Base-by-base conservation (phyloP, 2,797 vertebrate genomes). In the Kryptolebias ocellatus region DNA sequence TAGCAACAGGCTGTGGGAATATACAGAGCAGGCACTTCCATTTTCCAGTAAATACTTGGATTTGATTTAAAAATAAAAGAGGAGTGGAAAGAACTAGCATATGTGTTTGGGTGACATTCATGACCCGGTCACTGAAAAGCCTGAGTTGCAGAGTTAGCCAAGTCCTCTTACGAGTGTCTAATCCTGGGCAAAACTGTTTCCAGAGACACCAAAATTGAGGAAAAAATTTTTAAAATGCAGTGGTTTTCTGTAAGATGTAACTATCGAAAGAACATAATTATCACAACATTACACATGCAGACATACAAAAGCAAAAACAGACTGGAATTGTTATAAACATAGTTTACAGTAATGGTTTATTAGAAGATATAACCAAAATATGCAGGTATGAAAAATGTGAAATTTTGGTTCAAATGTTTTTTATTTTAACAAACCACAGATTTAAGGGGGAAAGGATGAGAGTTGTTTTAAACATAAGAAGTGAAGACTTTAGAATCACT, bases 21-120 rank as follows among this genome's bases (percentile, higher is more conserved):
- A 80, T 31, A 71, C 64, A 82, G 63, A 78, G 15, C 72, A 84
- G 74, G 12, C 69, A 27, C 42, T 29, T 24, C 18, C 7, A 28
- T 53, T 54, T 62, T 60, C 59, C 57, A 72, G 63, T 56, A 73
- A 67, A 68, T 27, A 18, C 50, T 49, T 45, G 20, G 52, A 58
- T 63, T 46, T 50, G 28, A 71, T 74, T 70, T 68, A 52, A 57
- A 34, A 34, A 34, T 34, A 65, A 46, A 52, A n/a, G 71, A 34
- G 1, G 15, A 57, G 5, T 45, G 54, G 59, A 68, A 53, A 57
- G 29, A 44, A 39, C 49, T 46, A 45, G 6, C 27, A 11, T 59
- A n/a, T 53, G 42, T 39, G 24, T 59, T 60, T 37, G 49, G 24
- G 39, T 61, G 24, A 63, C 4, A 1, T 39, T 53, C 27, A 16